Evolutionary conservation across 2,797 vertebrate genomes (phyloP), one percentile per base, ranked within the genome.

Genomic region (Hozukius guyotensis): DNA sequence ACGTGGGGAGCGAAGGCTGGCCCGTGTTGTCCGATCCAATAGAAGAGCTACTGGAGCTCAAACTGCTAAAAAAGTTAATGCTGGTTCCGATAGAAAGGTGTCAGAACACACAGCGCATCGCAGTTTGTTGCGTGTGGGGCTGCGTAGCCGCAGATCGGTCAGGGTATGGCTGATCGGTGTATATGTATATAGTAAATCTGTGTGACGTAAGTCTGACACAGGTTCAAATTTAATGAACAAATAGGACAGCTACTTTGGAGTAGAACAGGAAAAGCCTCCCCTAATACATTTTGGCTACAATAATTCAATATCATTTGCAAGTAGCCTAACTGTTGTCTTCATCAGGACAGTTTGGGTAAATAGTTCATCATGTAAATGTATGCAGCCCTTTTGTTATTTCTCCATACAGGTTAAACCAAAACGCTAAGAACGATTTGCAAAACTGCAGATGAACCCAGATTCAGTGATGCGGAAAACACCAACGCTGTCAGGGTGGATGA

Each of bases 401-500:
- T 78, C 42, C 22, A 27, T 18, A 25, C 61, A 77, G 53, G 31
- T 76, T 64, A 38, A 76, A 64, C 27, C 10, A 24, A 29, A 70
- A 59, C 0, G 38, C 27, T 57, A 7, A 22, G 31, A 25, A n/a
- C 6, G 57, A 75, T 72, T 60, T 29, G 13, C 18, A 78, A 61
- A 25, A 16, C 34, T 53, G 29, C 77, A 27, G 49, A 61, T 9
- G 46, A 32, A 24, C 66, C 9, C 38, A 34, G 78, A 84, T 31
- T 62, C 79, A 77, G 52, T 32, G 81, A 71, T 52, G 84, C 49
- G 34, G 80, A 90, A 92, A 91, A 86, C 72, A 63, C 49, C 13
- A 42, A 68, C 60, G 29, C 49, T 75, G 86, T 86, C 81, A 38
- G 70, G 34, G 22, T 16, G 78, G 71, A 86, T 86, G 1, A 71